Base-by-base conservation (phyloP, 2,888 invertebrate species). In the Dolichomitus sp. region DNA sequence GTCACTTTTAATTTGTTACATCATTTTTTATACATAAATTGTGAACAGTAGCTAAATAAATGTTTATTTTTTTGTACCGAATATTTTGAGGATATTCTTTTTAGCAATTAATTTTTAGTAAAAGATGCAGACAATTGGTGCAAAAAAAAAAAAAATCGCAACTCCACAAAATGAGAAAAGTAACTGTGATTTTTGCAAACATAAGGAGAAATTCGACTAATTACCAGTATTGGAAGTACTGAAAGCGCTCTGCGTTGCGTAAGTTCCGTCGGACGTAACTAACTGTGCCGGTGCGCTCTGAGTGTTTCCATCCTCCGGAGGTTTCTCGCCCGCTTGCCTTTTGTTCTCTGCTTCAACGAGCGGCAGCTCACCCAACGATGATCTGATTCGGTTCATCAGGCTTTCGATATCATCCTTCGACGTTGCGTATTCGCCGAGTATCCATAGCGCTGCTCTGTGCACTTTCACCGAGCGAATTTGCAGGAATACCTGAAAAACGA, bases 191-290 rank as follows among this genome's bases (percentile, higher is more conserved):
- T 14, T 57, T 57, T 42, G 45, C 14, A 19, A 27, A 42, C 12
- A 4, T 12, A 4, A 42, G 11, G 23, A n/a, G 27, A 63, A 59
- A 61, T 66, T 66, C 27, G 27, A 30, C 6, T 63, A 65, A 65
- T 75, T 90, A 91, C 94, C 89, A 48, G 88, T 63, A 96, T 96
- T 95, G 30, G 96, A 95, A 87, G 98, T 95, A 91, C 98, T 99
- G 94, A 99, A 99, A 54, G 99, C 99, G 86, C 99, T 99, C 94
- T 99, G 99, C 4, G 99, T 97, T 33, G 99, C 99, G 94, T 99
- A 99, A 0, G 99, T 99, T 23, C 99, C 99, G 95, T 99, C 99
- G 45, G 99, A 99, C 61, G 99, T 99, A 54, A 99, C 99, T 81
- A 98, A 94, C 89, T 96, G 97, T 42, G 96, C 95, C 2, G 93